Conservation (phyloP, 1,140 invertebrate genomes). For the Sminthurides bifidus region DNA sequence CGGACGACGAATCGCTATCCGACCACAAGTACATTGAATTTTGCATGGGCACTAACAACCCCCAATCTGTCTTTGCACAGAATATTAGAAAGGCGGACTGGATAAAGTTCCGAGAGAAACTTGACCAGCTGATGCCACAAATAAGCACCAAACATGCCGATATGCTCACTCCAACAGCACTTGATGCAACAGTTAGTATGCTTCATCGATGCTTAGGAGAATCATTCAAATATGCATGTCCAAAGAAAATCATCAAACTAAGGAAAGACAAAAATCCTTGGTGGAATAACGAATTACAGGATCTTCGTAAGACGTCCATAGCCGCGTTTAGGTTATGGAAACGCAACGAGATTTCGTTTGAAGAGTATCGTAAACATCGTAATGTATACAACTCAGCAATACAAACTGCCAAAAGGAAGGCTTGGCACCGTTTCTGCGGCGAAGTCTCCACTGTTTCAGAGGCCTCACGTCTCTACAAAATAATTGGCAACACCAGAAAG, state of each 20-base stretch:
- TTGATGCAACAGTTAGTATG: neutral
- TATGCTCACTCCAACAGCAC: neutral
- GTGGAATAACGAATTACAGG: too few species aligned
- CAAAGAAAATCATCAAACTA: too few species aligned
- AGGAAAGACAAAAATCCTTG: too few species aligned
- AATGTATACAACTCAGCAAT: neutral
- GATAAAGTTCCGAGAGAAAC: neutral
- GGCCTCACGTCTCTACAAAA: neutral
- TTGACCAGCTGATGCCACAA: neutral
- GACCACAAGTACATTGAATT: slow-evolving; percentile 4
- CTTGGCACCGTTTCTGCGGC: neutral
- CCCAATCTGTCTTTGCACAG: neutral
- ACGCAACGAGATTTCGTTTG: too few species aligned
- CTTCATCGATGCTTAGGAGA: too few species aligned
- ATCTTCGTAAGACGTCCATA: too few species aligned
- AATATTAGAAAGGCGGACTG: slow-evolving; percentile 8
- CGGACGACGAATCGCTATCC: neutral
- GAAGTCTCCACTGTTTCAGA: neutral
- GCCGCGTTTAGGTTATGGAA: too few species aligned
- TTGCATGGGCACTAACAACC: neutral
- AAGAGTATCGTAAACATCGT: too few species aligned
- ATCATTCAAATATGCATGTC: too few species aligned
- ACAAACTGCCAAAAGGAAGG: neutral
- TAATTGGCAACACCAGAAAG: too few species aligned
- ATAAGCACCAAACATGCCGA: neutral